phyloP scores from a whole-genome alignment of 2,113 vertebrate genomes.

The Pedetes capensis region DNA sequence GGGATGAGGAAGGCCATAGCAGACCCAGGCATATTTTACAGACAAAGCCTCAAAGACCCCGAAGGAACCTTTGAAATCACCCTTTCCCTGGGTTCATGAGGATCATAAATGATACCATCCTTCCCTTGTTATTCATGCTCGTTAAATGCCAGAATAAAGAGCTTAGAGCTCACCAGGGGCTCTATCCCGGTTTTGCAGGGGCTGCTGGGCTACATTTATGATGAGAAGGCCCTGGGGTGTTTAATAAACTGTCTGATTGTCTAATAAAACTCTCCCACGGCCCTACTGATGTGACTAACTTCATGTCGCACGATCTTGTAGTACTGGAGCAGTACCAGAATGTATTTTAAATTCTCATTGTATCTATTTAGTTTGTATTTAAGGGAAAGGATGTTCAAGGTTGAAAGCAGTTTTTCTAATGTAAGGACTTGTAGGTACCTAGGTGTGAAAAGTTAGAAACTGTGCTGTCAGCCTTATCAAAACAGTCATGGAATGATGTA shows the following conservation, averaged over 20 bases:
- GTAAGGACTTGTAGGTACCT: not conserved
- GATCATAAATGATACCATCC: not conserved
- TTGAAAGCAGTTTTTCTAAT: not conserved
- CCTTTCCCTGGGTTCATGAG: not conserved
- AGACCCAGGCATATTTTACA: not conserved
- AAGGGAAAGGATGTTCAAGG: slow-evolving; percentile 13
- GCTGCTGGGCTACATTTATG: slow-evolving; percentile 4
- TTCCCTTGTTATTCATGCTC: not conserved
- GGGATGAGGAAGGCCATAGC: not conserved
- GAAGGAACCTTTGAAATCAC: not conserved
- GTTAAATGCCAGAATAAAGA: slow-evolving; percentile 42
- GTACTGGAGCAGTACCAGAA: not conserved
- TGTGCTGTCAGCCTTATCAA: not conserved
- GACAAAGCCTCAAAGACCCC: not conserved
- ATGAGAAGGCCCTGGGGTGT: slow-evolving; percentile 20
- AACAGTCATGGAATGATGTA: not conserved
- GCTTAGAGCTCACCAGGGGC: not conserved
- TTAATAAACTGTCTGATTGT: slow-evolving; percentile 22
- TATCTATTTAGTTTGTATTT: slow-evolving; percentile 44
- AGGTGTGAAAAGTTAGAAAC: not conserved
- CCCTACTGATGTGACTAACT: not conserved
- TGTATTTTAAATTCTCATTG: slow-evolving; percentile 1
- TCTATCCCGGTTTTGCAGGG: not conserved
- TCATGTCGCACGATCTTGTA: not conserved
- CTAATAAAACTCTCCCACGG: slow-evolving; percentile 25